Evolutionary conservation across 2,888 invertebrate species (phyloP).

Genomic region (Scaptomyza flava): DNA sequence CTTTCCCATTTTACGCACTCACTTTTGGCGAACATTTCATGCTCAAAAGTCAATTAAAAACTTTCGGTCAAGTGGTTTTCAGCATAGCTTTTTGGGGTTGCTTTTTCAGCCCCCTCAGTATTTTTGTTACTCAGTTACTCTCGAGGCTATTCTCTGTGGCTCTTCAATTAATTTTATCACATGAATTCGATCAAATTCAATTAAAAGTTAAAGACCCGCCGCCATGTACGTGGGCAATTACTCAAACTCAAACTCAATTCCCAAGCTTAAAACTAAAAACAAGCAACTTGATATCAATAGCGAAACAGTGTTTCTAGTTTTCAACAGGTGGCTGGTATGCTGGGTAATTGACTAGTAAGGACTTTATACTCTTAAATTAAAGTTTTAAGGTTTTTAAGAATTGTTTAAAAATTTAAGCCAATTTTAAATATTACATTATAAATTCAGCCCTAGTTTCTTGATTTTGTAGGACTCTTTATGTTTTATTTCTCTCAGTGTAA

Average conservation of each 20-base stretch:
- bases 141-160: neutral
- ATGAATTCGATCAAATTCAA: conserved; percentile 79
- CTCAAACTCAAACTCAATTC: conserved; percentile 43
- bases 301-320: neutral
- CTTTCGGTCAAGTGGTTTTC: conserved; percentile 64
- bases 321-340: conserved; percentile 54
- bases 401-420: no score
- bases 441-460: neutral
- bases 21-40: conserved; percentile 34
- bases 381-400: no score
- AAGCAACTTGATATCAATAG: conserved; percentile 25
- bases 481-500: conserved; percentile 3
- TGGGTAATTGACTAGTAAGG: neutral
- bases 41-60: conserved; percentile 74
- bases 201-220: conserved; percentile 71
- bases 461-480: neutral
- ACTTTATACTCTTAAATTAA: conserved; percentile 3
- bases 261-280: conserved; percentile 12
- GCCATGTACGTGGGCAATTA: conserved; percentile 71
- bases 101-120: neutral
- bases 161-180: conserved; percentile 74
- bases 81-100: conserved; percentile 3
- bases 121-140: neutral
- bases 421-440: no score
- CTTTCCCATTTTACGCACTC: neutral